Conservation (phyloP, 2,113 vertebrate species). For the Serinus canaria region DNA sequence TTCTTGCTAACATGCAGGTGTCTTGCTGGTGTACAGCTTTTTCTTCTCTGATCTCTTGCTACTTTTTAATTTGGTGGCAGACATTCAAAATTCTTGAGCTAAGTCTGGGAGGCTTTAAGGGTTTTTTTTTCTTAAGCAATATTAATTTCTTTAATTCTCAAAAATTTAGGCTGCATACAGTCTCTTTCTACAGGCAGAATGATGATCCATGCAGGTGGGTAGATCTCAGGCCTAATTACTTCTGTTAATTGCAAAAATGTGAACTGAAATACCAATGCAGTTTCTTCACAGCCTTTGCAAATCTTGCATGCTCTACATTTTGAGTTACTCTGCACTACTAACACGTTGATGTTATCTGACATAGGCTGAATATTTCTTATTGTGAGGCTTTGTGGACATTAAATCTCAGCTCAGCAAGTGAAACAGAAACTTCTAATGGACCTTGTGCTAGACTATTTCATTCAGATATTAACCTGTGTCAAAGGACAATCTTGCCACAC, state of each 20-base stretch:
- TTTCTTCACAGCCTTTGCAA: slow-evolving; percentile 22
- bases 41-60: slow-evolving; percentile 2
- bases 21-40: slow-evolving; percentile 31
- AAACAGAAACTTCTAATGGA: not conserved
- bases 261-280: not conserved
- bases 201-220: slow-evolving; percentile 33
- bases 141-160: not conserved
- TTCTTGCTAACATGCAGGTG: slow-evolving; percentile 30
- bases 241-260: not conserved
- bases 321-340: slow-evolving; percentile 24
- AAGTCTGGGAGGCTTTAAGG: not conserved
- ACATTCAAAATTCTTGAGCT: slow-evolving; percentile 10
- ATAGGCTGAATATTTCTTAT: not conserved
- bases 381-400: not conserved
- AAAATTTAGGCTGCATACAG: not conserved
- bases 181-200: slow-evolving; percentile 1
- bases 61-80: not conserved
- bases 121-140: not conserved
- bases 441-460: not conserved
- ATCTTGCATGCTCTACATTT: slow-evolving; percentile 47
- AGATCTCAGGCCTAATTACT: not conserved
- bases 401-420: not conserved
- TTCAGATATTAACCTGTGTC: not conserved
- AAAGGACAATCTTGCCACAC: not conserved
- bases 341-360: not conserved